A percentile compares a stretch with the other conserved stretches of the same genome.
Evolutionary conservation across 2,113 vertebrate genomes (phyloP).

Genomic region (Mus pahari): DNA sequence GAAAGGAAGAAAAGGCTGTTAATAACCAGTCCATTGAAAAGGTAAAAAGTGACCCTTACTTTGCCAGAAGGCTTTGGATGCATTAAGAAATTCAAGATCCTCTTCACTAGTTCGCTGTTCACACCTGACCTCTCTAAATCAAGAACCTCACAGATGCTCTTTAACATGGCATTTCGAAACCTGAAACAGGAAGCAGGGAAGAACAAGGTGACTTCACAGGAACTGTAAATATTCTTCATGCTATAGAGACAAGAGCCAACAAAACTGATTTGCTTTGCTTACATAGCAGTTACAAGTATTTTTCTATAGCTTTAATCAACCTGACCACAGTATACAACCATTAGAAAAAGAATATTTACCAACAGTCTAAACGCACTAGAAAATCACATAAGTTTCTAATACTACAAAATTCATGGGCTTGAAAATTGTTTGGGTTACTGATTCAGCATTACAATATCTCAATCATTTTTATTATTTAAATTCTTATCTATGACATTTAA

Average conservation of each 20-base stretch:
- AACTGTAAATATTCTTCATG: not conserved
- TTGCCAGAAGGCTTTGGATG: slow-evolving; percentile 95
- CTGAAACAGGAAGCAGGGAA: slow-evolving; percentile 76
- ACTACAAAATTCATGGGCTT: slow-evolving; percentile 41
- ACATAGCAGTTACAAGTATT: slow-evolving; percentile 5
- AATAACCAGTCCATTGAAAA: slow-evolving; percentile 35
- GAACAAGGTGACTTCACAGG: slow-evolving; percentile 17
- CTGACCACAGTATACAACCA: not conserved
- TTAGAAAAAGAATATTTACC: not conserved
- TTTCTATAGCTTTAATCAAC: slow-evolving; percentile 22
- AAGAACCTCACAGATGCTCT: slow-evolving; percentile 94
- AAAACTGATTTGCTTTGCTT: not conserved
- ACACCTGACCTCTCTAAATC: slow-evolving; percentile 96
- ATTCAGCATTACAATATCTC: slow-evolving; percentile 11
- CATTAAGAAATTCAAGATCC: slow-evolving; percentile 94
- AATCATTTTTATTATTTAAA: not conserved
- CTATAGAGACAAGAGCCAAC: slow-evolving; percentile 5
- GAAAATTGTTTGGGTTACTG: not conserved
- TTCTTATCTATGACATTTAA: slow-evolving; percentile 45
- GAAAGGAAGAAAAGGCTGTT: not conserved
- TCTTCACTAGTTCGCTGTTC: slow-evolving; percentile 92
- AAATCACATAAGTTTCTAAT: slow-evolving; percentile 22
- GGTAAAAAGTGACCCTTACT: slow-evolving; percentile 85
- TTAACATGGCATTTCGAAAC: slow-evolving; percentile 90
- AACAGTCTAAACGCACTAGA: slow-evolving; percentile 13